Percentiles rank a stretch among this genome's conserved stretches.
phyloP scores from a whole-genome alignment of 2,888 invertebrate genomes.

The Nudaria mundana region DNA sequence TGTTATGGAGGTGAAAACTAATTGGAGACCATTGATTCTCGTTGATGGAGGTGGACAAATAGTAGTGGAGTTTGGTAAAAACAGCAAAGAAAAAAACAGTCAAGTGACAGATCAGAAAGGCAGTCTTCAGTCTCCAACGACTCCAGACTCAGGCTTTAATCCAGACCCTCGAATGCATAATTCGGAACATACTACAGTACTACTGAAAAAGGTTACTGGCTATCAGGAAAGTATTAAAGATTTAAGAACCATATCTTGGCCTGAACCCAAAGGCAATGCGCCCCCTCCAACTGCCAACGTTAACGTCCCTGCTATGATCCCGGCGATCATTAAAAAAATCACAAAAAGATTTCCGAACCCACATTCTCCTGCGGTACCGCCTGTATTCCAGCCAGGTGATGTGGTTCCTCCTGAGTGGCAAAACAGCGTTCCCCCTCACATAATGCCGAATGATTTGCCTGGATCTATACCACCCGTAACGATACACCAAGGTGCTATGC shows the following conservation, averaged over 20 bases:
- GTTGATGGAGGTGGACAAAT: constrained; percentile 86
- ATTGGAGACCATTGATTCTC: constrained; percentile 87
- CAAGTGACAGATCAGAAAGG: constrained; percentile 93
- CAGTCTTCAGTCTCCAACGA: constrained; percentile 89
- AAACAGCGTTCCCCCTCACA: constrained; percentile 60
- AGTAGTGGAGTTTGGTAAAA: constrained; percentile 85
- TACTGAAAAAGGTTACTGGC: constrained; percentile 93
- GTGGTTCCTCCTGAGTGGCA: constrained; percentile 67
- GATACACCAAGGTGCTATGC: constrained; percentile 55
- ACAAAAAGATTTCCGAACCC: constrained; percentile 71
- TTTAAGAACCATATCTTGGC: constrained; percentile 89
- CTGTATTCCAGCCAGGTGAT: constrained; percentile 63
- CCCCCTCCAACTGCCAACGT: constrained; percentile 57
- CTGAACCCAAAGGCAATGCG: constrained; percentile 88
- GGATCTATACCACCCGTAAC: constrained; percentile 52
- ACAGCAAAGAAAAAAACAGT: constrained; percentile 92
- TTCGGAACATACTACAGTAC: constrained; percentile 90
- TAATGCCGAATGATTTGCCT: constrained; percentile 60
- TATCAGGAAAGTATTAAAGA: constrained; percentile 91
- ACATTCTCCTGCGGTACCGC: constrained; percentile 68
- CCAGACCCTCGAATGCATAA: constrained; percentile 92
- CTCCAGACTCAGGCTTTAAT: constrained; percentile 93
- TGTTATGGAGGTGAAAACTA: constrained; percentile 89
- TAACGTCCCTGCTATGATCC: constrained; percentile 70
- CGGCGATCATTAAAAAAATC: constrained; percentile 68